These are phyloP conservation scores for Neopipo cinnamomea DNA, from an alignment of 2,113 vertebrate species.

Conservation along the genomic window DNA sequence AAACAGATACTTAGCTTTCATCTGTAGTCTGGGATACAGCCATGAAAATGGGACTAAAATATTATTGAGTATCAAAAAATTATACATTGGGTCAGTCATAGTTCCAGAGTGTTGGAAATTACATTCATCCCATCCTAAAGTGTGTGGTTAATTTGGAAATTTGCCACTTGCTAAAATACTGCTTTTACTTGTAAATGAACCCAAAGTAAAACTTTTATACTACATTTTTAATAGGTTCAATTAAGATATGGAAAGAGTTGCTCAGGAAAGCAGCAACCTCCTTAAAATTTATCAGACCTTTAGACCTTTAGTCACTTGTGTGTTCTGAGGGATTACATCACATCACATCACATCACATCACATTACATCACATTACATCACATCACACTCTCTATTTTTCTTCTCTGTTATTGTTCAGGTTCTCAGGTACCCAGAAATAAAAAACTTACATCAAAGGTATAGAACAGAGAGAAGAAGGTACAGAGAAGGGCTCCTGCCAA, in stretches of 20 bases:
- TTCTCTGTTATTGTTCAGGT: background rate
- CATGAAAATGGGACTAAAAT: slow-evolving; percentile 40
- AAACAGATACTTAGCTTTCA: slow-evolving; percentile 52
- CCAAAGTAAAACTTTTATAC: background rate
- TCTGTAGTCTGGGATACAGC: background rate
- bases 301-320: background rate
- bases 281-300: background rate
- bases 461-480: background rate
- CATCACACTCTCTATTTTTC: background rate
- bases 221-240: background rate
- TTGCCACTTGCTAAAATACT: background rate
- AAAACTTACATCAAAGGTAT: background rate
- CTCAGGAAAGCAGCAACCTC: background rate
- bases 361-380: background rate
- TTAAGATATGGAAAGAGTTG: background rate
- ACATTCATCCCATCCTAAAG: background rate
- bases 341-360: too few relatives aligned
- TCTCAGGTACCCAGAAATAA: background rate
- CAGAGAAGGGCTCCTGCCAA: background rate
- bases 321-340: background rate
- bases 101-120: slow-evolving; percentile 19
- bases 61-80: slow-evolving; percentile 29
- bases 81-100: slow-evolving; percentile 25
- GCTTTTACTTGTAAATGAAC: background rate
- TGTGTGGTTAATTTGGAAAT: background rate